Base-by-base conservation (phyloP, 2,113 vertebrate genomes). In the Natator depressus region DNA sequence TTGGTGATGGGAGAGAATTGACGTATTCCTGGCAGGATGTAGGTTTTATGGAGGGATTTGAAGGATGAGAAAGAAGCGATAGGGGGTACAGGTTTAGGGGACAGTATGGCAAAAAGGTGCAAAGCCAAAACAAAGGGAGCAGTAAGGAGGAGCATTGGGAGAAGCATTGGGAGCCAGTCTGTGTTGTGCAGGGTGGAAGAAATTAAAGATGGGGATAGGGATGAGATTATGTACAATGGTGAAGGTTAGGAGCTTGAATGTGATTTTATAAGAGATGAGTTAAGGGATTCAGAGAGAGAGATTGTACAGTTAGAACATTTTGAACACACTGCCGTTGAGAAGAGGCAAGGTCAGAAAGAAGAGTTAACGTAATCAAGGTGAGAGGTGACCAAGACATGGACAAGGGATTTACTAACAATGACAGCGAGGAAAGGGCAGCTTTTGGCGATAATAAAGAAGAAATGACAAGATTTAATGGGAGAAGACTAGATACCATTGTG, bases 181-280 rank as follows among this genome's bases (percentile, higher is more conserved):
- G 46, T 5, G 94, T 72, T 20, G 14, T 38, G 19, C 1, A 6
- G 29, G 29, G 14, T 75, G n/a, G 22, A 42, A 85, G 79, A 97
- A 96, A 88, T 89, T 65, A 89, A 57, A 89, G 80, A 76, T 83
- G 81, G 95, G 55, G 59, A 31, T 62, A 59, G 27, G 57, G 27
- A 59, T 96, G 62, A 94, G 91, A 92, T 96, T 94, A 95, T 69
- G 81, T 89, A 55, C 35, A 53, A 78, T 31, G 91, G 90, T 47
- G 57, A 89, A 92, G 90, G 87, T 81, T 86, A 88, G 79, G 69
- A 85, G 80, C 86, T 91, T 35, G 0, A 87, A 92, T 91, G 50
- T 94, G 90, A 94, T 69, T 8, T 80, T 89, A 51, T 89, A 57
- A 81, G 75, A 91, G 75, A 96, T 16, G 87, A 95, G 92, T 95